These are phyloP conservation scores for Saccopteryx leptura DNA, from an alignment of 2,113 vertebrate species.

Conservation along the genomic window DNA sequence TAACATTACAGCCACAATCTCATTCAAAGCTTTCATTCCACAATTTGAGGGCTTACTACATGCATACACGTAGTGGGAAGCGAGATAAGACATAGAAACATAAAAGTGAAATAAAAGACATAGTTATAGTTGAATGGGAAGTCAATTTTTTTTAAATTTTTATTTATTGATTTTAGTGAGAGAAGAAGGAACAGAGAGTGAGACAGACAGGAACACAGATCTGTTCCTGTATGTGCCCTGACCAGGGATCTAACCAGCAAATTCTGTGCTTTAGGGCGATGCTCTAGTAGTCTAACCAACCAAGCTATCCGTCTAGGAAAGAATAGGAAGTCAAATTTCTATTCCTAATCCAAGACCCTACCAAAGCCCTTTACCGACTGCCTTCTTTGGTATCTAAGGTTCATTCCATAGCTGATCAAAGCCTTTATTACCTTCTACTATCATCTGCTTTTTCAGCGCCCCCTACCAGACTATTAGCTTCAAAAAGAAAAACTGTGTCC, in stretches of 20 bases:
- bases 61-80: background rate
- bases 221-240: too few species aligned
- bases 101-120: background rate
- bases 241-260: too few species aligned
- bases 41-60: background rate
- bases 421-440: background rate
- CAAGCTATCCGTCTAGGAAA: too few species aligned
- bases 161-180: too few species aligned
- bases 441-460: background rate
- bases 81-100: background rate
- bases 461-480: background rate
- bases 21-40: background rate
- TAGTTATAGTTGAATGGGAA: background rate
- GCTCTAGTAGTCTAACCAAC: too few species aligned
- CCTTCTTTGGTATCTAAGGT: background rate
- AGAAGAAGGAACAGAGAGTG: too few species aligned
- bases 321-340: background rate
- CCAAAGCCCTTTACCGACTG: background rate
- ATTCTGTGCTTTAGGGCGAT: too few species aligned
- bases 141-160: background rate
- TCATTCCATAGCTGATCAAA: background rate
- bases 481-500: background rate
- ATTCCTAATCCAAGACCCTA: background rate
- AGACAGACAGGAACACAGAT: too few species aligned
- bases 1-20: background rate